A percentile compares a stretch with the other conserved stretches of the same genome.
These are phyloP conservation scores for Trissonchulus latispiculum DNA, from an alignment of 2,888 invertebrate species.

Conservation along the genomic window DNA sequence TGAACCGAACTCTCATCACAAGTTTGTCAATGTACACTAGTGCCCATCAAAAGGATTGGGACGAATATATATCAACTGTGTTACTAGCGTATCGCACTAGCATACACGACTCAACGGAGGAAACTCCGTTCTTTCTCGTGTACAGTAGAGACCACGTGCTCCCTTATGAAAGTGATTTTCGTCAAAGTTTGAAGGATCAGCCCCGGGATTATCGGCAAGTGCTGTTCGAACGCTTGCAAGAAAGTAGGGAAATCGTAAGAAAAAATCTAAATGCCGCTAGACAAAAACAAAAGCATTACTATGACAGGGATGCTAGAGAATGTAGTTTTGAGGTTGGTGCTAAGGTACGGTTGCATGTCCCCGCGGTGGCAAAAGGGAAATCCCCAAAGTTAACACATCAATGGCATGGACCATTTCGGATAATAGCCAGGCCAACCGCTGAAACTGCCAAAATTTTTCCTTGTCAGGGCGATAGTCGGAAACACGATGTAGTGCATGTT, in stretches of 20 bases:
- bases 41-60: slow-evolving; percentile 23
- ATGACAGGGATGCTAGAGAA: background rate
- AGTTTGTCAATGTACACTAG: slow-evolving; percentile 13
- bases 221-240: background rate
- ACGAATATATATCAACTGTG: slow-evolving; percentile 22
- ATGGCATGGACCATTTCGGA: too few relatives aligned
- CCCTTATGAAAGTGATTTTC: background rate
- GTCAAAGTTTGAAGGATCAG: background rate
- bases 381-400: too few relatives aligned
- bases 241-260: background rate
- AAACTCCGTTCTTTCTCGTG: slow-evolving; percentile 19
- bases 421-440: too few relatives aligned
- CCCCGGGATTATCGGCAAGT: background rate
- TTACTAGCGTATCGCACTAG: slow-evolving; percentile 23
- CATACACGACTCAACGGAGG: slow-evolving; percentile 19
- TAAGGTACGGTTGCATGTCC: too few relatives aligned
- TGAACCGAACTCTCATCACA: slow-evolving; percentile 23
- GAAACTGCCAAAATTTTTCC: too few relatives aligned
- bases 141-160: background rate
- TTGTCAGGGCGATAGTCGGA: too few relatives aligned
- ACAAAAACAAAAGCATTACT: background rate
- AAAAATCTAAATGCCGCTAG: background rate
- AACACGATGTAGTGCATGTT: too few relatives aligned
- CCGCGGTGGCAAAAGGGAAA: too few relatives aligned
- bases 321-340: background rate